Base-by-base conservation (phyloP, 2,888 invertebrate species). In the Drosophila hamatofila region DNA sequence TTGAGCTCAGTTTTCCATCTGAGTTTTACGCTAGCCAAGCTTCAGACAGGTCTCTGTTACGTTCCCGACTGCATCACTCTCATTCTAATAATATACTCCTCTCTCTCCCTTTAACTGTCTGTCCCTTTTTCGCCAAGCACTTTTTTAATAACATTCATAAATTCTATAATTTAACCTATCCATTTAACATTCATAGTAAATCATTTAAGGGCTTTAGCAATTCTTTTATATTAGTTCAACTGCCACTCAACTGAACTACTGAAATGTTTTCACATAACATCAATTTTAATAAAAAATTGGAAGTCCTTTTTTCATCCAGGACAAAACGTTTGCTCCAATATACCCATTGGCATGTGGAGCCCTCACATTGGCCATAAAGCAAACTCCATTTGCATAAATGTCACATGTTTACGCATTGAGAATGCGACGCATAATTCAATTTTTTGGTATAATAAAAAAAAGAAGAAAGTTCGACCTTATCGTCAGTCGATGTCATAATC, bases 311-410 rank as follows among this genome's bases (percentile, higher is more conserved):
- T 61, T 11, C n/a, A 12, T 3, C 37, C 46, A 16, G 11, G 41
- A 41, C 49, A 42, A 49, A n/a, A 46, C 16, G 48, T 59, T 11
- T 6, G 27, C 9, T 44, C 57, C 16, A 37, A 1, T 2, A 44
- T 18, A 23, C 44, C 8, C 33, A n/a, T 33, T 44, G 23, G 33
- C n/a, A 44, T 44, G 42, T 44, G 33, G n/a, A 25, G 9, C 23
- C n/a, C 33, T 11, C 37, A 18, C 33, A 21, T 37, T 64, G 8
- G 23, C 51, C 59, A 27, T 59, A 67, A 33, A 46, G 25, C 48
- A 54, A 67, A 54, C 41, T 39, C 46, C 30, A 87, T 87, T 87
- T 87, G 89, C 87, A 87, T 87, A 87, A 86, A 80, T 83, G 72
- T 77, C 72, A 57, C 83, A 78, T 84, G 69, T 62, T 78, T 73